Base-by-base conservation (phyloP, 2,888 invertebrate species). In the Zelleria hepariella region DNA sequence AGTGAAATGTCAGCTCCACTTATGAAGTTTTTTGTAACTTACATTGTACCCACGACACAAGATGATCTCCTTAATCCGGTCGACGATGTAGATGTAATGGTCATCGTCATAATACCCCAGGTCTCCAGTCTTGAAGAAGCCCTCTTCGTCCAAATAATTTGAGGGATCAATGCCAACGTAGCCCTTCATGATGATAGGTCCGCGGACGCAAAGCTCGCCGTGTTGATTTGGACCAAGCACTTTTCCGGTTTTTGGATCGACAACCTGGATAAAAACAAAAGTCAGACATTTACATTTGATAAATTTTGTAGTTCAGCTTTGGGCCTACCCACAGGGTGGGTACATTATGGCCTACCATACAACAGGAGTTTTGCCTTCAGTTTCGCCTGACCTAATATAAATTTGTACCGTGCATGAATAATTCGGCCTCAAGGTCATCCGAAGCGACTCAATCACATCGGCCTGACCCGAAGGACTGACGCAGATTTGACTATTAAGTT, bases 81-180 rank as follows among this genome's bases (percentile, higher is more conserved):
- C 80, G 1, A 80, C 73, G 24, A 82, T 77, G 61, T 66, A 79
- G 62, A 82, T 75, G 62, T 80, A 81, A 65, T 67, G 65, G 59
- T 82, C 82, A 7, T 78, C 71, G 56, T 82, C 80, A 63, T 78
- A 81, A 68, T 77, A 82, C 15, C 82, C 82, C 59, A 81, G 66
- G 62, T 82, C 81, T 26, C 82, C 82, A 5, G 82, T 79, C 65
- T 72, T 75, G 63, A 78, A 76, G 66, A 77, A 82, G 58, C 76
- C 78, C 32, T 80, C 68, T 51, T 76, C 68, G 58, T 81, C 80
- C 54, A 76, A 68, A 64, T 80, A 78, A 0, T 81, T 73, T 15
- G 76, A 76, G 0, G 66, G 68, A 23, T 72, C 73, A 62, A 80
- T 64, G 7, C 72, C 73, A 0, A 69, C 67, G 60, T 82, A 82